Evolutionary conservation across 2,888 invertebrate genomes (phyloP), one percentile per base, ranked within the genome.

Genomic region (Thereva unica): DNA sequence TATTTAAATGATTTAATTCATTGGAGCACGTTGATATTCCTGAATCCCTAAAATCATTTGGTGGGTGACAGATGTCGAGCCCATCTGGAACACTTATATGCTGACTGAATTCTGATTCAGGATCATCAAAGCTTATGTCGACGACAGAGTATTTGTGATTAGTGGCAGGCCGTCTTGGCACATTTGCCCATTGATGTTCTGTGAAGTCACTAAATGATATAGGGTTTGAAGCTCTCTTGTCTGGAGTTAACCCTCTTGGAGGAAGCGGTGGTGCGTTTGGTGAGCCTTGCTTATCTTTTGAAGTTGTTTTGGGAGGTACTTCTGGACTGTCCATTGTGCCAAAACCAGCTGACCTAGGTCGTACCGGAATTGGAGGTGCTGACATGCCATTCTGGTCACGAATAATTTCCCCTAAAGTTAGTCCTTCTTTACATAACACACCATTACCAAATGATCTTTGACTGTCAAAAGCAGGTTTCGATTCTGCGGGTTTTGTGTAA

Each of bases 191-290:
- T 40, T 64, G 64, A 9, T 64, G 64, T 35, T 79, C 82, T 40
- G 75, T 73, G 59, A 78, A 82, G 10, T 80, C 80, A 61, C 77
- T 77, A 66, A 79, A 78, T n/a, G 77, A 73, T 44, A 79, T 70
- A 0, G 81, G 78, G 74, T 81, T 82, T 0, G 81, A 80, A 40
- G 79, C 77, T n/a, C 81, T 74, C 65, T 81, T 82, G 45, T 81
- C 82, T 1, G 80, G 79, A 5, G 79, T 80, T 71, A 89, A 89
- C 5, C 91, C 91, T 68, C 93, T 82, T 0, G 93, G 93, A 4
- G 93, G 93, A 66, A 93, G 76, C 0, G 93, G 93, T 12, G 92
- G 92, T 0, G 92, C 92, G 71, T 66, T 85, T 82, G 70, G 81
- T 70, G 81, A 80, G 23, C 80, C 45, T 9, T 6, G 71, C 37